Conservation (phyloP, 2,888 invertebrate species). For the Horisme vitalbata region DNA sequence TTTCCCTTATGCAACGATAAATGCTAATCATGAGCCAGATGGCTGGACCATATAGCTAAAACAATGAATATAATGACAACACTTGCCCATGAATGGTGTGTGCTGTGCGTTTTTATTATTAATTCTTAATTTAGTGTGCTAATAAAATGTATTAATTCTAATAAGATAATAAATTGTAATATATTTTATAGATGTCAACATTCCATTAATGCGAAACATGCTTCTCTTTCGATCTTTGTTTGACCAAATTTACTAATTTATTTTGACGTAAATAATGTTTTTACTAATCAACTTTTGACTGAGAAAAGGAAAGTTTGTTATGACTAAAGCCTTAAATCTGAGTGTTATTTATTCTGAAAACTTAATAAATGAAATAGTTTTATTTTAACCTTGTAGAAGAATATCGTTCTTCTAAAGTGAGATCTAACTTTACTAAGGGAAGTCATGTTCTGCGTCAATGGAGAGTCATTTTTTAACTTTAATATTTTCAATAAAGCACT, state of each 20-base stretch:
- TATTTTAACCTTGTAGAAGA: neutral
- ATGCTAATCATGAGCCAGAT: constrained; percentile 36
- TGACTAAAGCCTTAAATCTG: constrained; percentile 10
- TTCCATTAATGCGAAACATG: constrained; percentile 78
- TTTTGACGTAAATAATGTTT: constrained; percentile 17
- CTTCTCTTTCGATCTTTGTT: constrained; percentile 53
- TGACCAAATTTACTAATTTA: constrained; percentile 17
- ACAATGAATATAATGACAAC: constrained; percentile 54
- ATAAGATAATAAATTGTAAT: constrained; percentile 73
- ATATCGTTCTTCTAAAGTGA: neutral
- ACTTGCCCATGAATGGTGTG: constrained; percentile 58
- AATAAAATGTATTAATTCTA: constrained; percentile 80
- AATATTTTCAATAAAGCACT: constrained; percentile 73
- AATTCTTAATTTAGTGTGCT: constrained; percentile 80
- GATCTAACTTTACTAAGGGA: constrained; percentile 39
- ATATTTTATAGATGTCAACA: constrained; percentile 73
- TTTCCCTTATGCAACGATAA: too few relatives aligned
- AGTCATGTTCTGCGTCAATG: constrained; percentile 76
- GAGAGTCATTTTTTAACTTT: constrained; percentile 57
- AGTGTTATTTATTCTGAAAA: neutral
- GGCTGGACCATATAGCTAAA: constrained; percentile 44
- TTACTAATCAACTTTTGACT: constrained; percentile 21
- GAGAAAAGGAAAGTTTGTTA: constrained; percentile 19
- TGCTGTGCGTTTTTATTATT: constrained; percentile 68
- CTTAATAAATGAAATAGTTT: neutral